Evolutionary conservation across 2,113 vertebrate species (phyloP).

Genomic region (Chaetorhynchus papuensis): DNA sequence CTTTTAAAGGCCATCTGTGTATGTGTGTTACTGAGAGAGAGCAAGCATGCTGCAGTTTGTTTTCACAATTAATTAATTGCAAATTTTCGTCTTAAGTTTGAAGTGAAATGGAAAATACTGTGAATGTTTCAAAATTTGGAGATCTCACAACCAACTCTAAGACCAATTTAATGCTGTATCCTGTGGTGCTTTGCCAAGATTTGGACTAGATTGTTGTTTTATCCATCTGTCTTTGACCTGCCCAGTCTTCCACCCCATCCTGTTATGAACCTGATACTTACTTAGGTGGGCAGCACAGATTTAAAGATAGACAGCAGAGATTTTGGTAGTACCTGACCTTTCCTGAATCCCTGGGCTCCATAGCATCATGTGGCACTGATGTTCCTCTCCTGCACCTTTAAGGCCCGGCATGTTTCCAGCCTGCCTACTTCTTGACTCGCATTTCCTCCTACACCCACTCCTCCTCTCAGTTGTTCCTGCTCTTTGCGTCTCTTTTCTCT

Average conservation of each 20-base stretch:
- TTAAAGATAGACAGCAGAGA: not conserved
- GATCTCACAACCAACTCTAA: not conserved
- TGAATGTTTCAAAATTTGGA: not conserved
- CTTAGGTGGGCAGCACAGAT: not conserved
- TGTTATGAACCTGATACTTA: not conserved
- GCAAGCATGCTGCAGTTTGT: not conserved
- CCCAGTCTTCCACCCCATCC: not conserved
- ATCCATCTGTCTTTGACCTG: not conserved
- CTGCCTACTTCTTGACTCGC: not conserved
- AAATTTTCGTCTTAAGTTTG: not conserved
- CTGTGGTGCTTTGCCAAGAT: not conserved
- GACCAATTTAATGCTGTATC: not conserved
- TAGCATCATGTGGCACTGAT: not conserved
- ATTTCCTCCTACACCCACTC: slow-evolving; percentile 10
- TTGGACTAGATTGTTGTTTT: not conserved
- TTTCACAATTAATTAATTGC: not conserved
- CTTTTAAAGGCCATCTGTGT: not conserved
- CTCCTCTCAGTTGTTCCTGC: not conserved
- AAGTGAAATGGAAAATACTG: not conserved
- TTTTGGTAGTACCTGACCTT: not conserved
- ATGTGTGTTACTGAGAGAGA: not conserved
- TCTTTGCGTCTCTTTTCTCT: not conserved
- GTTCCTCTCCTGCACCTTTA: not conserved
- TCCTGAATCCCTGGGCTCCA: not conserved
- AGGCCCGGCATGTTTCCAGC: not conserved